A percentile compares a stretch with the other conserved stretches of the same genome.
Evolutionary conservation across 2,888 invertebrate species (phyloP).

Genomic region (Diadromus collaris): DNA sequence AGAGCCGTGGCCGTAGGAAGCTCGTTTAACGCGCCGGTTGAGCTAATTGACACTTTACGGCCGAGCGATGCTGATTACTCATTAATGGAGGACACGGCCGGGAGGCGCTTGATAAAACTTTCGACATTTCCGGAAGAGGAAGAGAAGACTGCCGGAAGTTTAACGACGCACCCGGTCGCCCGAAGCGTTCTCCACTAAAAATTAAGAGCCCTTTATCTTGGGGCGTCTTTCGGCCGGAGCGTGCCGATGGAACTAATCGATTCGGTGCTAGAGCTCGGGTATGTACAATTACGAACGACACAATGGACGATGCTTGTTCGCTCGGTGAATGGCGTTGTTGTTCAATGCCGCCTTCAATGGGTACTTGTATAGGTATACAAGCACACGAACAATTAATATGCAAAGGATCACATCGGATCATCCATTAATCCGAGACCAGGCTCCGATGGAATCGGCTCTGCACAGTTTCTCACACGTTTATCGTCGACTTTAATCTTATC

Average conservation of each 20-base stretch:
- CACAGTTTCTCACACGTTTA: not conserved
- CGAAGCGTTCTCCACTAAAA: not conserved
- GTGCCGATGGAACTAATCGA: conserved; percentile 4
- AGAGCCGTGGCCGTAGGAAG: not conserved
- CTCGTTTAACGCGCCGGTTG: conserved; percentile 30
- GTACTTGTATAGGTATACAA: not conserved
- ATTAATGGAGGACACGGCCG: conserved; percentile 1
- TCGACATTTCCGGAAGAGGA: not conserved
- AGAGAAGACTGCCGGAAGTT: not conserved
- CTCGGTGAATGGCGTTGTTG: conserved; percentile 5
- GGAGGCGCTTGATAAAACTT: not conserved
- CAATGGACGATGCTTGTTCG: not conserved
- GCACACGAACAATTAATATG: not conserved
- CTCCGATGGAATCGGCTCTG: not conserved
- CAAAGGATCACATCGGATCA: not conserved
- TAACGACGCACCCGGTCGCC: not conserved
- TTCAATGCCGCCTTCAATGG: not conserved
- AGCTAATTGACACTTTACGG: conserved; percentile 44
- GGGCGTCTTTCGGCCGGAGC: not conserved
- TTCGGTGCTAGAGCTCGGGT: not conserved
- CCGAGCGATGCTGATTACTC: conserved; percentile 24
- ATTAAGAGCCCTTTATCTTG: not conserved
- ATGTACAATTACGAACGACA: not conserved
- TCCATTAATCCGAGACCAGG: too few species aligned
- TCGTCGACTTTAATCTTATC: too few species aligned